Evolutionary conservation across 2,888 invertebrate species (phyloP).

Genomic region (Ornithoptera priamus): DNA sequence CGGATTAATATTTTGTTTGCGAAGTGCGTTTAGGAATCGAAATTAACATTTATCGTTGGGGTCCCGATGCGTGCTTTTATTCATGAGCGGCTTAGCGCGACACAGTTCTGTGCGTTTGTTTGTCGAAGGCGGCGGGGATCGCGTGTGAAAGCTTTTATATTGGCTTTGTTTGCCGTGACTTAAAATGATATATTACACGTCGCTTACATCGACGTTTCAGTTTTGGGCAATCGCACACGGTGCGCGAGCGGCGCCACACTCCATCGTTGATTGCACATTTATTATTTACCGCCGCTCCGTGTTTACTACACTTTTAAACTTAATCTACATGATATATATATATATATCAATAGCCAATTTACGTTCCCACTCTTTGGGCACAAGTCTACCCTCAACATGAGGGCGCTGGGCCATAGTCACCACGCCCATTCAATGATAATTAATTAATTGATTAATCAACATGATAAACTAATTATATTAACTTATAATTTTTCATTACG

Average conservation of each 20-base stretch:
- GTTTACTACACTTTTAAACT: no score
- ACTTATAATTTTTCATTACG: no score
- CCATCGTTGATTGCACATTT: no score
- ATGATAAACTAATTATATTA: no score
- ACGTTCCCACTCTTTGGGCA: no score
- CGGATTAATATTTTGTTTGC: conserved; percentile 79
- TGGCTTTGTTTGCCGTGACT: conserved; percentile 74
- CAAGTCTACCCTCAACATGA: no score
- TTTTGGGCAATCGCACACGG: conserved; percentile 62
- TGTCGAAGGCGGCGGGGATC: conserved; percentile 68
- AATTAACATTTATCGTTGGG: conserved; percentile 79
- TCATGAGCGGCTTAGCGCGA: conserved; percentile 76
- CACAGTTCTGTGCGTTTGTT: conserved; percentile 76
- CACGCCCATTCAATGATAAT: no score
- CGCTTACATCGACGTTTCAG: conserved; percentile 71
- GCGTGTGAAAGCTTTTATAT: conserved; percentile 77
- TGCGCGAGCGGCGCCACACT: conserved; percentile 38
- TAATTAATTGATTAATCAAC: no score
- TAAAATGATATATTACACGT: conserved; percentile 77
- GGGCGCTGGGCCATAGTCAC: no score
- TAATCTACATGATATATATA: no score
- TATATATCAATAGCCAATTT: no score
- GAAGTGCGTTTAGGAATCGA: conserved; percentile 72
- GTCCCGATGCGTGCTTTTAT: conserved; percentile 75
- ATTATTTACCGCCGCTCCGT: no score